Base-by-base conservation (phyloP, 2,797 vertebrate genomes). In the Nyctibius grandis region DNA sequence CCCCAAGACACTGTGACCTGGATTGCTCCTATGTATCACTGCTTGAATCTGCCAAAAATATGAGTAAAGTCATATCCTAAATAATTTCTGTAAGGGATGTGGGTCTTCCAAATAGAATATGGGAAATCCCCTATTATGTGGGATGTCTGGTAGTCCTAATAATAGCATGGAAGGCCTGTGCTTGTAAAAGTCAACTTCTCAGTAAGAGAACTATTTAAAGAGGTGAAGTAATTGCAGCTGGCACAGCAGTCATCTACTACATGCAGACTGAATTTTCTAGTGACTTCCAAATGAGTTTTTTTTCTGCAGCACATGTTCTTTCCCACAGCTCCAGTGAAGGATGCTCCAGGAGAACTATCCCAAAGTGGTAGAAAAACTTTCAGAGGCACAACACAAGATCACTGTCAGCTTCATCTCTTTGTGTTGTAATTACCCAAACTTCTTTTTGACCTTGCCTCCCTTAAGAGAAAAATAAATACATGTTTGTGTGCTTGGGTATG, bases 121-220 rank as follows among this genome's bases (percentile, higher is more conserved):
- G 51, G 88, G 83, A 91, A 96, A 86, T 79, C 16, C 22, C n/a
- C 25, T 59, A 4, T 56, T 81, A 82, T n/a, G 18, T 53, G 31
- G 40, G 47, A 61, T 33, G 69, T 51, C 88, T 96, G 77, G 38
- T 54, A 65, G 22, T 29, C 14, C 57, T 72, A 85, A 75, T 69
- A 91, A 69, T 23, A 93, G 15, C 42, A 21, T 44, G 22, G 54
- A 84, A 88, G 40, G 5, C 11, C 45, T 56, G 33, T 53, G 67
- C 78, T 92, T 75, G 15, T 79, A 94, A 82, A 95, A 94, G 29
- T 54, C 40, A 89, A 38, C 51, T 87, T 87, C 40, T 69, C 40
- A 67, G 80, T 48, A 76, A 76, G 20, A 85, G 34, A 88, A 79
- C 44, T 87, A 42, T 82, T 89, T 91, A 79, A 93, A 96, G 89